Conservation (phyloP, 2,888 invertebrate genomes). For the Acrocera orbiculus region DNA sequence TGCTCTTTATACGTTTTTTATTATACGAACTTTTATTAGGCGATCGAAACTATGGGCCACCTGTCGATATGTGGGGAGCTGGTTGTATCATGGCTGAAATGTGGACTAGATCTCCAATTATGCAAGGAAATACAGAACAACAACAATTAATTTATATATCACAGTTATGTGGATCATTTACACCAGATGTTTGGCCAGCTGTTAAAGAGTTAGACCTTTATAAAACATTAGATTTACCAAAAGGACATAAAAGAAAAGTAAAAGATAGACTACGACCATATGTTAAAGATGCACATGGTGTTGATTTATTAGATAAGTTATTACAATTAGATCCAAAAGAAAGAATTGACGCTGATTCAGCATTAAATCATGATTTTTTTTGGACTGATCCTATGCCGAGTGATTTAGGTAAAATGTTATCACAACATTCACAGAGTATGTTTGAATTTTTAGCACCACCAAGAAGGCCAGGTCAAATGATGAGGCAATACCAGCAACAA, state of each 20-base stretch:
- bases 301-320: constrained; percentile 83
- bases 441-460: constrained; percentile 80
- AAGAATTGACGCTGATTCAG: constrained; percentile 74
- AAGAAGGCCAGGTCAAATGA: constrained; percentile 47
- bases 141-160: constrained; percentile 89
- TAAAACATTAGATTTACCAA: constrained; percentile 71
- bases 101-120: constrained; percentile 92
- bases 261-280: constrained; percentile 75
- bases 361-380: constrained; percentile 94
- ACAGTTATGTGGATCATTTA: constrained; percentile 91
- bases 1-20: constrained; percentile 37
- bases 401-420: constrained; percentile 78
- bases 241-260: constrained; percentile 70
- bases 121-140: constrained; percentile 94
- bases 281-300: constrained; percentile 78
- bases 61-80: constrained; percentile 93
- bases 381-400: constrained; percentile 96
- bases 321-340: constrained; percentile 83
- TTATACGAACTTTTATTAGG: constrained; percentile 50
- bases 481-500: constrained; percentile 51
- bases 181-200: constrained; percentile 80
- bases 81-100: constrained; percentile 99
- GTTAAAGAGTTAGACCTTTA: constrained; percentile 79
- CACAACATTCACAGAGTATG: constrained; percentile 81
- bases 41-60: constrained; percentile 88